phyloP scores from a whole-genome alignment of 2,797 vertebrate genomes.

The Enteromius treurensis region DNA sequence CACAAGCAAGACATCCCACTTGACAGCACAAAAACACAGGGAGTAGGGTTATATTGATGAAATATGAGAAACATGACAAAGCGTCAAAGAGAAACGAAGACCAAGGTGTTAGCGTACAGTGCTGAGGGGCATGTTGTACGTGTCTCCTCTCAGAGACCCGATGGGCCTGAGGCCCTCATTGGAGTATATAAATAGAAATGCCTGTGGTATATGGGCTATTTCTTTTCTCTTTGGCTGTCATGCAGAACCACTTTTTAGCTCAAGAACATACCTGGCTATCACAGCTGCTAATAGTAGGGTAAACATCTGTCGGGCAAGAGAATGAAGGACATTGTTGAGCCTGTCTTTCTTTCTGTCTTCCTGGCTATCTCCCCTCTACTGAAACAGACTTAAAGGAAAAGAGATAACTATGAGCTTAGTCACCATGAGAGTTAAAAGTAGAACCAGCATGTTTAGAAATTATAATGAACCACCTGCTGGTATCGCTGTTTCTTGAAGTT shows the following conservation, averaged over 20 bases:
- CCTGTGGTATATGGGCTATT: slow-evolving; percentile 75
- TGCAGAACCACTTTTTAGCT: slow-evolving; percentile 63
- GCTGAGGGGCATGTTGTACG: slow-evolving; percentile 73
- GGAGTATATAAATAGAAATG: slow-evolving; percentile 79
- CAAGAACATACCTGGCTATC: slow-evolving; percentile 60
- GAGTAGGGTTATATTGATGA: slow-evolving; percentile 6
- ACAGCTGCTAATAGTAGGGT: slow-evolving; percentile 60
- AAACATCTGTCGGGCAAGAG: slow-evolving; percentile 64
- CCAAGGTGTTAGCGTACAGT: slow-evolving; percentile 62
- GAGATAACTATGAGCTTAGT: slow-evolving; percentile 59
- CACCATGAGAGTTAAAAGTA: slow-evolving; percentile 62
- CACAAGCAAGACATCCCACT: slow-evolving; percentile 5
- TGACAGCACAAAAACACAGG: slow-evolving; percentile 11
- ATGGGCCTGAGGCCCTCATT: slow-evolving; percentile 60
- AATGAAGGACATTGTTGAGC: slow-evolving; percentile 46
- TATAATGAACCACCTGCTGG: slow-evolving; percentile 58
- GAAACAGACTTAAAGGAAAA: slow-evolving; percentile 58
- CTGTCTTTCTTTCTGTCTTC: slow-evolving; percentile 42
- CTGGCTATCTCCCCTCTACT: slow-evolving; percentile 43
- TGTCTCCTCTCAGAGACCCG: slow-evolving; percentile 66
- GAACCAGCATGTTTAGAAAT: slow-evolving; percentile 56
- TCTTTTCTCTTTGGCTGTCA: slow-evolving; percentile 64
- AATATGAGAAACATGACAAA: slow-evolving; percentile 41
- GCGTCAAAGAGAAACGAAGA: slow-evolving; percentile 35
- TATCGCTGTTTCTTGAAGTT: slow-evolving; percentile 50